A percentile compares a stretch with the other conserved stretches of the same genome.
These are phyloP conservation scores for Andricus grossulariae DNA, from an alignment of 1,140 invertebrate genomes.

Conservation along the genomic window DNA sequence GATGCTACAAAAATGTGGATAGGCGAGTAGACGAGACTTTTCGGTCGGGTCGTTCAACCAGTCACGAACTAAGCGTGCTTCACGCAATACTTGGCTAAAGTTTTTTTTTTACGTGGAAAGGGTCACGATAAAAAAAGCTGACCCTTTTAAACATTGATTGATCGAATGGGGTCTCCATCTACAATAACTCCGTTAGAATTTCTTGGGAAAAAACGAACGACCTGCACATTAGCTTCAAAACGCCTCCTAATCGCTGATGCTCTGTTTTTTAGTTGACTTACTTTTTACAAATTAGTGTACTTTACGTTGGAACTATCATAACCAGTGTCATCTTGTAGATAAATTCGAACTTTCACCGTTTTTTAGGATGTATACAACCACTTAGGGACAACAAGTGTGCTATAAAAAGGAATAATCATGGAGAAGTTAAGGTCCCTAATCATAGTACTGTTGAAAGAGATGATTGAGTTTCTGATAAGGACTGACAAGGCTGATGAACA, in stretches of 20 bases:
- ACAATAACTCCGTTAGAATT: constrained; percentile 13
- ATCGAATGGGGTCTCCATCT: constrained; percentile 22
- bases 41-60: constrained; percentile 20
- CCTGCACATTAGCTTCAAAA: background rate
- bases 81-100: constrained; percentile 29
- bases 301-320: background rate
- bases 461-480: no score
- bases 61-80: constrained; percentile 17
- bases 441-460: no score
- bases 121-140: constrained; percentile 22
- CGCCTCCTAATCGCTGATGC: background rate
- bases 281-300: background rate
- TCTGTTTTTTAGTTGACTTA: background rate
- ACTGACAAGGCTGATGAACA: no score
- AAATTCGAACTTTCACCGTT: no score
- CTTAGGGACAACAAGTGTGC: no score
- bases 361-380: no score
- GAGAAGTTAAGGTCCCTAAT: no score
- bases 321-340: no score
- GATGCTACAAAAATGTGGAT: constrained; percentile 27
- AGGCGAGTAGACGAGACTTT: constrained; percentile 9
- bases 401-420: no score
- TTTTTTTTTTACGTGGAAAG: constrained; percentile 17
- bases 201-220: constrained; percentile 10
- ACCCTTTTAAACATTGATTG: constrained; percentile 26